Conservation (phyloP, 2,797 vertebrate genomes). For the Phataginus tricuspis region DNA sequence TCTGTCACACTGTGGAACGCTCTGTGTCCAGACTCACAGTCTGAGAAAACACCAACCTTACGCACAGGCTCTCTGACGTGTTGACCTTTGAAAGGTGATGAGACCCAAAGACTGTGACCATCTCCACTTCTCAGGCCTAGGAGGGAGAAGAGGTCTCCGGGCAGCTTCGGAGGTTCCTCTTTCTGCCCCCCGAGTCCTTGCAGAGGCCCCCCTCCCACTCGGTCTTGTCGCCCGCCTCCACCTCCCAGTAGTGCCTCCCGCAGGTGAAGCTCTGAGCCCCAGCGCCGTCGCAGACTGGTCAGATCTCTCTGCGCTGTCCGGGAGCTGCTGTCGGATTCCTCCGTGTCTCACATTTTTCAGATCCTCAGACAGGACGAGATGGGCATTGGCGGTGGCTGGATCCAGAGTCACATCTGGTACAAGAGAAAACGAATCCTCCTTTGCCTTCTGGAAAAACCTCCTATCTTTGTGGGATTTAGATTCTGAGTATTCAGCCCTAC, state of each 20-base stretch:
- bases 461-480: neutral
- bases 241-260: conserved; percentile 83
- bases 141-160: conserved; percentile 72
- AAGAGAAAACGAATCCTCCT: neutral
- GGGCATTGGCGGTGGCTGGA: conserved; percentile 78
- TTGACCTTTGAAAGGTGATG: conserved; percentile 74
- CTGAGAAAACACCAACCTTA: conserved; percentile 75
- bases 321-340: neutral
- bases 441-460: neutral
- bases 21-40: conserved; percentile 74
- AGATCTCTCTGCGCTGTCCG: conserved; percentile 70
- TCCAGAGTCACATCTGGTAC: conserved; percentile 79
- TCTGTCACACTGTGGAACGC: conserved; percentile 71
- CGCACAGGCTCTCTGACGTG: conserved; percentile 66
- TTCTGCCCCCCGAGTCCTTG: conserved; percentile 76
- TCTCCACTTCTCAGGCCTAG: conserved; percentile 77
- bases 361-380: conserved; percentile 74
- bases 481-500: neutral
- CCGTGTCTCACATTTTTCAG: conserved; percentile 62
- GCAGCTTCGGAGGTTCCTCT: conserved; percentile 68
- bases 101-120: conserved; percentile 77
- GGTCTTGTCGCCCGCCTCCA: conserved; percentile 79
- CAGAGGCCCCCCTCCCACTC: conserved; percentile 85
- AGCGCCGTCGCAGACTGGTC: conserved; percentile 80
- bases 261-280: conserved; percentile 74